phyloP scores from a whole-genome alignment of 2,888 invertebrate species.

The Acrocyrtus sp. region DNA sequence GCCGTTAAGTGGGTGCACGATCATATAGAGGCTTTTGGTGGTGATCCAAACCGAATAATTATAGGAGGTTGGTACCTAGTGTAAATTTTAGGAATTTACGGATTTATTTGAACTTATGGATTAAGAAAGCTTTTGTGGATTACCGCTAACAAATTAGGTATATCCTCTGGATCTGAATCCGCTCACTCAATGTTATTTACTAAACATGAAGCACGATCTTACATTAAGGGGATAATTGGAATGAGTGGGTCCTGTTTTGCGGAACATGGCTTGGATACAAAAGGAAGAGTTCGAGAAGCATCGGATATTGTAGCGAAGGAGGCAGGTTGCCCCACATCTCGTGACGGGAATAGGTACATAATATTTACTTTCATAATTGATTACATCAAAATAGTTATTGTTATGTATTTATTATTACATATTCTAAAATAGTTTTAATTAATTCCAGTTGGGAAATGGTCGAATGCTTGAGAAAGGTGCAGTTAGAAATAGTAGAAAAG shows the following conservation, averaged over 20 bases:
- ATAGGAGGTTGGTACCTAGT: too few relatives aligned
- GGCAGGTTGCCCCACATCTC: conserved; percentile 14
- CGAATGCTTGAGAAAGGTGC: conserved; percentile 18
- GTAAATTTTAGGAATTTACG: too few relatives aligned
- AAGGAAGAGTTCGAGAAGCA: conserved; percentile 17
- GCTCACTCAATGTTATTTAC: conserved; percentile 24
- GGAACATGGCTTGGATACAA: conserved; percentile 19
- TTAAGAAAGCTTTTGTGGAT: too few relatives aligned
- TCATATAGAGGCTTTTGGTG: conserved; percentile 24
- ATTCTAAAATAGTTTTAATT: too few relatives aligned
- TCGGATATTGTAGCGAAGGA: conserved; percentile 15
- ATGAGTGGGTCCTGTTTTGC: conserved; percentile 14
- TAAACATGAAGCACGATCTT: conserved; percentile 1
- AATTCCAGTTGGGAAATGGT: conserved; percentile 26
- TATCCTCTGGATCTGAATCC: conserved; percentile 19
- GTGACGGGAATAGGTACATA: conserved; percentile 10
- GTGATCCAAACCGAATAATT: conserved; percentile 12
- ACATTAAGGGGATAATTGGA: conserved; percentile 13
- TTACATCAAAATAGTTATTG: too few relatives aligned
- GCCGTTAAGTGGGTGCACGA: conserved; percentile 20
- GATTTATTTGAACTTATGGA: too few relatives aligned
- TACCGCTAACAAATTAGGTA: too few relatives aligned
- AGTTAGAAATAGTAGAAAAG: too few relatives aligned
- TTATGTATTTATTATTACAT: too few relatives aligned
- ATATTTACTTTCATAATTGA: too few relatives aligned